A percentile compares a stretch with the other conserved stretches of the same genome.
phyloP scores from a whole-genome alignment of 2,797 vertebrate genomes.

The Okamejei kenojei region DNA sequence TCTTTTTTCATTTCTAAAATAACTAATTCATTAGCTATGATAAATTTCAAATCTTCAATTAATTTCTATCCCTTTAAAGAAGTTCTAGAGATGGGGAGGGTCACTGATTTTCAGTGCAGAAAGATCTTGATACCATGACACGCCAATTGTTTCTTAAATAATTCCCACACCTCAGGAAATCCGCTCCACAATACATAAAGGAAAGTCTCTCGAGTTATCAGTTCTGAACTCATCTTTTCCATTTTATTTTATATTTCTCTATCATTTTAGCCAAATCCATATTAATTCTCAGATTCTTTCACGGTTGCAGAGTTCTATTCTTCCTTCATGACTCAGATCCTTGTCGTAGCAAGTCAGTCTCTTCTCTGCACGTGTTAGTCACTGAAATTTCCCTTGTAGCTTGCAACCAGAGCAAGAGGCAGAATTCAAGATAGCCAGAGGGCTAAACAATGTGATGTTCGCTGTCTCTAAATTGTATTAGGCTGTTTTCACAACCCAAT shows the following conservation, averaged over 20 bases:
- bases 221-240: neutral
- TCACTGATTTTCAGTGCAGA: neutral
- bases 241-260: neutral
- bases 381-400: neutral
- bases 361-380: neutral
- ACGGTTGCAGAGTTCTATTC: neutral
- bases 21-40: neutral
- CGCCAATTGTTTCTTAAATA: neutral
- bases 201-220: neutral
- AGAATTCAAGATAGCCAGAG: neutral
- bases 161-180: neutral
- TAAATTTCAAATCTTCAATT: neutral
- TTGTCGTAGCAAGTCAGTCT: neutral
- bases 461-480: neutral
- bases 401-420: neutral
- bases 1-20: neutral
- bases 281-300: neutral
- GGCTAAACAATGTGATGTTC: neutral
- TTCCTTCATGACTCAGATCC: neutral
- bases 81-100: neutral
- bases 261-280: neutral
- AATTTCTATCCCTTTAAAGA: neutral
- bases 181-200: neutral
- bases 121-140: neutral
- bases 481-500: neutral